Conservation (phyloP, 2,888 invertebrate genomes). For the Dimorphilus gyrociliatus region DNA sequence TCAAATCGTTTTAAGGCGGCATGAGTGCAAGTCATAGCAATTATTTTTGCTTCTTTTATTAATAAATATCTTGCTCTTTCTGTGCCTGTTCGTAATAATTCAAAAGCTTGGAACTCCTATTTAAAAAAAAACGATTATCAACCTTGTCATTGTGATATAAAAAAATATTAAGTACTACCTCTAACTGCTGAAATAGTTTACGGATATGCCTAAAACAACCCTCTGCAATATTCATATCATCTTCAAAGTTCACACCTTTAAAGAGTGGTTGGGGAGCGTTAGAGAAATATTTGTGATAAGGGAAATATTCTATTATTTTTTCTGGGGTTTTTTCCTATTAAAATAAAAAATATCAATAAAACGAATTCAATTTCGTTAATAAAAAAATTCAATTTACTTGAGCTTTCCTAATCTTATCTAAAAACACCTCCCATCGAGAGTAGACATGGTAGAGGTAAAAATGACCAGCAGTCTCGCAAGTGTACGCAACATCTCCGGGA, state of each 20-base stretch:
- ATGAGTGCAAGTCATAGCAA: constrained; percentile 99
- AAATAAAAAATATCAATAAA: too few relatives aligned
- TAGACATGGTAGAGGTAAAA: constrained; percentile 78
- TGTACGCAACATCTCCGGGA: constrained; percentile 46
- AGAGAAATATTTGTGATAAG: constrained; percentile 79
- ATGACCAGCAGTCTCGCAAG: constrained; percentile 95
- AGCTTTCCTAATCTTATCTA: not conserved
- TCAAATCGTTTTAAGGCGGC: constrained; percentile 91
- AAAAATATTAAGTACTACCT: constrained; percentile 36
- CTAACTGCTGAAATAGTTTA: constrained; percentile 85
- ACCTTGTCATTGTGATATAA: not conserved
- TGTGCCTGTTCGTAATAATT: constrained; percentile 77
- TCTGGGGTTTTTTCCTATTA: constrained; percentile 19
- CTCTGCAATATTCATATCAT: constrained; percentile 70
- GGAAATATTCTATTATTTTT: constrained; percentile 52
- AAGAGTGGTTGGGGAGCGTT: constrained; percentile 86
- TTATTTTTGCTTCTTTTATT: constrained; percentile 96
- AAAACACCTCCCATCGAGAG: not conserved
- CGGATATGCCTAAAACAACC: constrained; percentile 86
- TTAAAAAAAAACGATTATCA: too few relatives aligned
- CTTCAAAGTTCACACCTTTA: constrained; percentile 53
- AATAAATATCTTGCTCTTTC: constrained; percentile 89
- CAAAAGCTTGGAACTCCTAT: constrained; percentile 89
- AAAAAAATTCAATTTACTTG: not conserved
- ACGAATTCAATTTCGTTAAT: constrained; percentile 1